Evolutionary conservation across 2,888 invertebrate species (phyloP).

Genomic region (Ommatoiulus sabulosus): DNA sequence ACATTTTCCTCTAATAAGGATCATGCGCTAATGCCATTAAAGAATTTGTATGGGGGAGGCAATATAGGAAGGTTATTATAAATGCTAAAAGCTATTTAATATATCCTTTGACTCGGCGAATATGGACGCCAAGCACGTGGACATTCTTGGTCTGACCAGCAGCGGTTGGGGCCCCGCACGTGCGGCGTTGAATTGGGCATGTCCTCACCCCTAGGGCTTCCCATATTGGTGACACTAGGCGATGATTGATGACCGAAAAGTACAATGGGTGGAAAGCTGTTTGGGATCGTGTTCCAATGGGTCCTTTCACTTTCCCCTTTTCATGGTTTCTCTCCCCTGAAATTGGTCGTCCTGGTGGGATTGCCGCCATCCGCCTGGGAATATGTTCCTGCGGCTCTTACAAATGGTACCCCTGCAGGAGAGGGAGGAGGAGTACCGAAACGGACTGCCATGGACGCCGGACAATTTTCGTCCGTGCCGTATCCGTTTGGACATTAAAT

Average conservation of each 20-base stretch:
- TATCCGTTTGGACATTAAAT: constrained; percentile 47
- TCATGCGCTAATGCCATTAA: constrained; percentile 40
- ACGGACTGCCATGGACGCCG: background rate
- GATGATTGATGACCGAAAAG: constrained; percentile 58
- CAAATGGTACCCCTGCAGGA: constrained; percentile 39
- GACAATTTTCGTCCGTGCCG: background rate
- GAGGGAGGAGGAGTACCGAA: constrained; percentile 34
- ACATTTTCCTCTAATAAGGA: constrained; percentile 18
- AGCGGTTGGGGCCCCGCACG: constrained; percentile 48
- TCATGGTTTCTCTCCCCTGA: constrained; percentile 58
- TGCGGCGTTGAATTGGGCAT: constrained; percentile 51
- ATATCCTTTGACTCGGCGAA: constrained; percentile 12
- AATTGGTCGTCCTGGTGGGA: constrained; percentile 53
- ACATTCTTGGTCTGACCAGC: constrained; percentile 54
- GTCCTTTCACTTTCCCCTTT: constrained; percentile 58
- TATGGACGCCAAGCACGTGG: background rate
- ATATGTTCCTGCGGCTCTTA: constrained; percentile 41
- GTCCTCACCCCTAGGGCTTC: constrained; percentile 48
- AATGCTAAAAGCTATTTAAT: constrained; percentile 44
- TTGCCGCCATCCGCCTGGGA: constrained; percentile 50
- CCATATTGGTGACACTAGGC: constrained; percentile 58
- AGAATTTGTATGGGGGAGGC: background rate
- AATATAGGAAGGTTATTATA: constrained; percentile 3
- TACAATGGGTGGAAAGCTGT: constrained; percentile 58
- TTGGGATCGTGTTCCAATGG: constrained; percentile 59